phyloP scores from a whole-genome alignment of 1,140 invertebrate genomes.

The Drosophila murphyi region DNA sequence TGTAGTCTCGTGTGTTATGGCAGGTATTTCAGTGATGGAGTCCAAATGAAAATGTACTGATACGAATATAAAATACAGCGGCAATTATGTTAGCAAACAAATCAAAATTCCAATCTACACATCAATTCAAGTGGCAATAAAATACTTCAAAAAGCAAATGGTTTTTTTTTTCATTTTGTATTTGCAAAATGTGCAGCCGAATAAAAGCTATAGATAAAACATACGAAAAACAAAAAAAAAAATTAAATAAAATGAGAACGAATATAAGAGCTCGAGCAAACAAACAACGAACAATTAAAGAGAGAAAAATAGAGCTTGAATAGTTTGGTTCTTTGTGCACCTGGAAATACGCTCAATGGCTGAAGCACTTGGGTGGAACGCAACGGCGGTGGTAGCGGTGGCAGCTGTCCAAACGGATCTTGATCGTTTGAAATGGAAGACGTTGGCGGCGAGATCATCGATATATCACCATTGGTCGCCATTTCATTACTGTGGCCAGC shows the following conservation, averaged over 20 bases:
- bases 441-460: slow-evolving; percentile 85
- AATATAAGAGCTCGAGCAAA: slow-evolving; percentile 29
- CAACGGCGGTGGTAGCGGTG: slow-evolving; percentile 84
- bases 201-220: slow-evolving; percentile 31
- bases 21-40: slow-evolving; percentile 31
- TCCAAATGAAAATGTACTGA: slow-evolving; percentile 36
- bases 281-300: slow-evolving; percentile 49
- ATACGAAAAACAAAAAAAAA: slow-evolving; percentile 23
- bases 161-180: slow-evolving; percentile 1
- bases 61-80: slow-evolving; percentile 24
- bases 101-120: slow-evolving; percentile 49
- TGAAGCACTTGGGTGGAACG: slow-evolving; percentile 85
- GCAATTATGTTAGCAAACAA: slow-evolving; percentile 45
- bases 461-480: slow-evolving; percentile 84
- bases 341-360: slow-evolving; percentile 85
- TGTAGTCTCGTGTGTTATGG: slow-evolving; percentile 34
- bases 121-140: slow-evolving; percentile 46
- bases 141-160: slow-evolving; percentile 38
- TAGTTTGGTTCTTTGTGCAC: slow-evolving; percentile 52
- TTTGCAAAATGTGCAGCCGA: slow-evolving; percentile 17
- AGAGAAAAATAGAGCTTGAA: slow-evolving; percentile 23
- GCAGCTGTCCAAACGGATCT: slow-evolving; percentile 84
- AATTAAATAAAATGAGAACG: slow-evolving; percentile 38
- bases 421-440: slow-evolving; percentile 84
- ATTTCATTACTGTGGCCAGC: slow-evolving; percentile 84